Evolutionary conservation across 92 coral and sea anemone genomes (phyloP).

Genomic region (Porites evermanni): DNA sequence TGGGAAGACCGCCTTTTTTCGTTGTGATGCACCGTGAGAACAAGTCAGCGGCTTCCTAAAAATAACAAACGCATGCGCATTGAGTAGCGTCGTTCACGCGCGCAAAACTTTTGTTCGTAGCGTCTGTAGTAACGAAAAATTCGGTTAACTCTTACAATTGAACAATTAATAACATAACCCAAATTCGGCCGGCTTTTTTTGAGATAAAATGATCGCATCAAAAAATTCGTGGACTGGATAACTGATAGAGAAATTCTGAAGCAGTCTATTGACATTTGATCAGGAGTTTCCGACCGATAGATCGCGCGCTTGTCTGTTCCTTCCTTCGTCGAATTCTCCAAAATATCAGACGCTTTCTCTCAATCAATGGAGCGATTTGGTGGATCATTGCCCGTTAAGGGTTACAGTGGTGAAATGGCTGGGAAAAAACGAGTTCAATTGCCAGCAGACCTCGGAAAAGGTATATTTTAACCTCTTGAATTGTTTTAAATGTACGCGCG

Average conservation of each 20-base stretch:
- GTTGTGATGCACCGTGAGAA: too few relatives aligned
- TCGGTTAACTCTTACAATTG: slow-evolving; percentile 29
- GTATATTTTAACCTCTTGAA: slow-evolving; percentile 11
- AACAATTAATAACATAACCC: neutral
- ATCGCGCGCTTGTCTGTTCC: neutral
- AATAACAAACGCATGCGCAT: slow-evolving; percentile 82
- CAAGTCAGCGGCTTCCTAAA: slow-evolving; percentile 21
- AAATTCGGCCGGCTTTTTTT: neutral
- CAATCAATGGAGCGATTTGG: slow-evolving; percentile 83
- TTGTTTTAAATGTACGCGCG: neutral
- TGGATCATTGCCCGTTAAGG: slow-evolving; percentile 66
- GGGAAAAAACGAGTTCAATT: slow-evolving; percentile 86
- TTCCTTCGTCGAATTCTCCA: slow-evolving; percentile 11
- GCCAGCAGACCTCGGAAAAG: slow-evolving; percentile 75
- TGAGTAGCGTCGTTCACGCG: slow-evolving; percentile 88
- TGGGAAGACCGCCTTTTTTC: too few relatives aligned
- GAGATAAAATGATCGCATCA: neutral
- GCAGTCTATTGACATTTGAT: neutral
- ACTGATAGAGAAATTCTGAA: neutral
- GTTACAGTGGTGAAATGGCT: slow-evolving; percentile 68
- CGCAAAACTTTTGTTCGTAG: slow-evolving; percentile 56
- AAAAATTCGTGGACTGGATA: neutral
- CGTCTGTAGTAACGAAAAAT: slow-evolving; percentile 93
- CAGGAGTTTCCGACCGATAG: neutral
- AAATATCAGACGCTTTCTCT: slow-evolving; percentile 8